These are phyloP conservation scores for Trichoplusia ni DNA, from an alignment of 1,140 invertebrate genomes.

Conservation along the genomic window DNA sequence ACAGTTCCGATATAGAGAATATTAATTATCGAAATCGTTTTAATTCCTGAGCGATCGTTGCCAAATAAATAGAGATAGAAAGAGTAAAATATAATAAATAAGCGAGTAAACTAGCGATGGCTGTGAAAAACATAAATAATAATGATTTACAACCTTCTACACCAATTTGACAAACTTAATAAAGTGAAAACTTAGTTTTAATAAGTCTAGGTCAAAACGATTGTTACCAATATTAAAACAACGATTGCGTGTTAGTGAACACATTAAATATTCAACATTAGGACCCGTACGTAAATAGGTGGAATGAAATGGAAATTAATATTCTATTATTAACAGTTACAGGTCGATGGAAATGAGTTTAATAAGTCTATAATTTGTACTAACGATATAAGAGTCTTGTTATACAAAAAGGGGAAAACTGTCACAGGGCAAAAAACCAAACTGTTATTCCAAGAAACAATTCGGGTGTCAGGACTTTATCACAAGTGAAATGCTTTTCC, in stretches of 20 bases:
- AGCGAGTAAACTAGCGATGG: neutral
- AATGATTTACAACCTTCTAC: neutral
- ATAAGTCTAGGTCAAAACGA: slow-evolving; percentile 11
- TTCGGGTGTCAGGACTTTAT: too few relatives aligned
- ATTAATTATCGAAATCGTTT: too few relatives aligned
- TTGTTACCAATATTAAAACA: slow-evolving; percentile 12
- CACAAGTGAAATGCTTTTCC: too few relatives aligned
- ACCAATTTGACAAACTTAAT: neutral
- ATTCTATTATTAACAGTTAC: slow-evolving; percentile 1
- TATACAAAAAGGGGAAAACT: too few relatives aligned
- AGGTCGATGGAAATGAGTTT: neutral
- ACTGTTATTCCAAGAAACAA: neutral
- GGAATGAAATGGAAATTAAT: slow-evolving; percentile 10
- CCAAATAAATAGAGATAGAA: too few relatives aligned
- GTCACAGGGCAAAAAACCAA: neutral
- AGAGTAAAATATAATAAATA: neutral
- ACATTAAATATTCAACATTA: slow-evolving; percentile 17
- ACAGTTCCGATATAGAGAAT: too few relatives aligned
- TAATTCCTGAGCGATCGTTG: too few relatives aligned
- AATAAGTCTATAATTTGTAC: neutral
- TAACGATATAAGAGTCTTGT: neutral
- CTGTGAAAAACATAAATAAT: neutral
- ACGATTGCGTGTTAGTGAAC: slow-evolving; percentile 17
- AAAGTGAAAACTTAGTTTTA: neutral
- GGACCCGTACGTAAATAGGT: slow-evolving; percentile 10